Percentiles rank a stretch among this genome's conserved stretches.
Evolutionary conservation across 2,113 vertebrate species (phyloP).

Genomic region (Gambusia affinis): DNA sequence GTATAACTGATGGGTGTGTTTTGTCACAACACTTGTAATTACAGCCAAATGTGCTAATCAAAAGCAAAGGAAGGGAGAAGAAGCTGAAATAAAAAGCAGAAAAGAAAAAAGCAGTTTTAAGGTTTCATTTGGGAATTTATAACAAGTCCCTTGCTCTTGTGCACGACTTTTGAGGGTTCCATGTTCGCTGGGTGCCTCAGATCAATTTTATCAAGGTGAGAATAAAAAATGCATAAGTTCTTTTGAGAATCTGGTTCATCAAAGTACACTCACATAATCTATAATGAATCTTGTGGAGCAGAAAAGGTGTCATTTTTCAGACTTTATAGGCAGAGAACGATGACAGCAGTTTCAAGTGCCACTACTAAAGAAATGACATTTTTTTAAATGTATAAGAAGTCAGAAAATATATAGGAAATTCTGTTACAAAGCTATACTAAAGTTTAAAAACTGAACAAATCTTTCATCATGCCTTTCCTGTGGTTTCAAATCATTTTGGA

Average conservation of each 20-base stretch:
- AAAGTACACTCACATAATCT: slow-evolving; percentile 28
- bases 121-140: slow-evolving; percentile 55
- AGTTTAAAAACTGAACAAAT: background rate
- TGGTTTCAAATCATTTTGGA: too few relatives aligned
- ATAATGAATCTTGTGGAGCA: slow-evolving; percentile 14
- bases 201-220: slow-evolving; percentile 29
- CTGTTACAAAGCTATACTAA: background rate
- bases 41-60: slow-evolving; percentile 70
- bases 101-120: slow-evolving; percentile 13
- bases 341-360: slow-evolving; percentile 2
- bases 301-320: slow-evolving; percentile 16
- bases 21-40: slow-evolving; percentile 75
- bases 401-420: background rate
- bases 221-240: slow-evolving; percentile 43
- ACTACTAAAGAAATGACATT: slow-evolving; percentile 2
- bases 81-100: background rate
- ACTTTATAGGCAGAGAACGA: slow-evolving; percentile 4
- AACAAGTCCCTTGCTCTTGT: slow-evolving; percentile 44
- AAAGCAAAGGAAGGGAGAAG: slow-evolving; percentile 50
- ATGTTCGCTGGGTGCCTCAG: slow-evolving; percentile 36
- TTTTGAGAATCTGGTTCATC: slow-evolving; percentile 8
- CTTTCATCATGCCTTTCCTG: too few relatives aligned
- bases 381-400: background rate
- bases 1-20: slow-evolving; percentile 62
- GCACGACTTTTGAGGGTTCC: slow-evolving; percentile 29